Conservation (phyloP, 1,140 invertebrate genomes). For the Lethrus apterus region DNA sequence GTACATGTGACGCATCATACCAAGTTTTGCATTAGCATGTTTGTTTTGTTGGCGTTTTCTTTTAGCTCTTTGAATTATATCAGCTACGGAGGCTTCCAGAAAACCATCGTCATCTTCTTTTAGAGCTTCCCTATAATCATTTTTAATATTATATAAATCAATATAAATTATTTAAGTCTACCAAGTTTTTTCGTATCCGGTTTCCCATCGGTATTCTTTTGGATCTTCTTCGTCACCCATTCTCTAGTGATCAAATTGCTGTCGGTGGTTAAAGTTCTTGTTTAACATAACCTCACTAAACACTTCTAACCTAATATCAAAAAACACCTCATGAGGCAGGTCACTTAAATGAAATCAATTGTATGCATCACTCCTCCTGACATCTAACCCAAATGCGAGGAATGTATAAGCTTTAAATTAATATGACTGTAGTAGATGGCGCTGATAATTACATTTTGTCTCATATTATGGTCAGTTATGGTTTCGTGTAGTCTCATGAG, state of each 20-base stretch:
- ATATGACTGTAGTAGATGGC: too few relatives aligned
- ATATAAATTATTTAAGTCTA: constrained; percentile 41
- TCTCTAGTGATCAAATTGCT: too few relatives aligned
- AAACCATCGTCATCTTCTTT: constrained; percentile 92
- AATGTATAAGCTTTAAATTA: too few relatives aligned
- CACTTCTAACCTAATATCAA: too few relatives aligned
- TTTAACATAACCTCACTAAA: too few relatives aligned
- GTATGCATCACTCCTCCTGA: too few relatives aligned
- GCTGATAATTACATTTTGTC: too few relatives aligned
- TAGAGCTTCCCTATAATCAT: constrained; percentile 77
- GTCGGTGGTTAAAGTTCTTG: not conserved
- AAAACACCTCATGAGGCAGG: too few relatives aligned
- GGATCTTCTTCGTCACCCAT: constrained; percentile 70
- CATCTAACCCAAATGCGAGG: too few relatives aligned
- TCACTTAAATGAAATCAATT: too few relatives aligned
- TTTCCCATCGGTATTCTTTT: constrained; percentile 94
- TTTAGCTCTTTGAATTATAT: constrained; percentile 84
- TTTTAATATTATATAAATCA: not conserved
- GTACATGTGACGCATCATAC: constrained; percentile 94
- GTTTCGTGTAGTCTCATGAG: too few relatives aligned
- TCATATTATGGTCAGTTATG: too few relatives aligned
- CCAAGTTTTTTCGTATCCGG: constrained; percentile 96
- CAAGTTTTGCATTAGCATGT: constrained; percentile 70
- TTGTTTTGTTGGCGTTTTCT: constrained; percentile 66
- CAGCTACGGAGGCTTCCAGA: constrained; percentile 79